Evolutionary conservation across 2,797 vertebrate species (phyloP).

Genomic region (Prunella strophiata): DNA sequence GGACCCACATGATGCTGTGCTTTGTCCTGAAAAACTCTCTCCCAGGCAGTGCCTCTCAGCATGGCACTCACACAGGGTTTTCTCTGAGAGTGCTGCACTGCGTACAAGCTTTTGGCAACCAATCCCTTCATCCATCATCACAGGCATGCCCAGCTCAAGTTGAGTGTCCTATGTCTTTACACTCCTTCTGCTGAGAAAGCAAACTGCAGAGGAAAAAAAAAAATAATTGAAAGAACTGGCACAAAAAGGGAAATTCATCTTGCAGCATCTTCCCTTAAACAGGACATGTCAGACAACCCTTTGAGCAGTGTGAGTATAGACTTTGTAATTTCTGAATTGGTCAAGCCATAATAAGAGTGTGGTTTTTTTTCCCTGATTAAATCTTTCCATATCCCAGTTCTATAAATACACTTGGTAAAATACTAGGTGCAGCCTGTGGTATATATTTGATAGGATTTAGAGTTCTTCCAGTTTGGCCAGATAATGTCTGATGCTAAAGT

Average conservation of each 20-base stretch:
- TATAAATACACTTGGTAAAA: constrained; percentile 36
- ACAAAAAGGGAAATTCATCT: not conserved
- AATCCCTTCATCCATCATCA: not conserved
- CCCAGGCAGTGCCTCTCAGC: not conserved
- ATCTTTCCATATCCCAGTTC: not conserved
- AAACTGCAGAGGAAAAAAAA: not conserved
- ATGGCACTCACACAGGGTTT: not conserved
- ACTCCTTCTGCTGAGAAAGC: not conserved
- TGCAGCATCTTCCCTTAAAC: not conserved
- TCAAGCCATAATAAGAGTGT: constrained; percentile 7
- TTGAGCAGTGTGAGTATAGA: not conserved
- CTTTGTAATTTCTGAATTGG: constrained; percentile 11
- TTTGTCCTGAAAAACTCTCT: not conserved
- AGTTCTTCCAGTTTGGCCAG: not conserved
- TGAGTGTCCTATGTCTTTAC: not conserved
- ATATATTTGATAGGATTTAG: not conserved
- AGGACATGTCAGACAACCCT: not conserved
- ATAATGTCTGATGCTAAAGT: not conserved
- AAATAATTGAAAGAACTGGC: not conserved
- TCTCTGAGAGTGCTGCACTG: not conserved
- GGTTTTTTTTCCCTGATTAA: not conserved
- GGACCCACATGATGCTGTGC: not conserved
- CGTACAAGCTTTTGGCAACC: not conserved
- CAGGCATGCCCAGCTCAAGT: not conserved
- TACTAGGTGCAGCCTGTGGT: not conserved